Base-by-base conservation (phyloP, 92 coral and sea anemone genomes). In the Micromussa lordhowensis region DNA sequence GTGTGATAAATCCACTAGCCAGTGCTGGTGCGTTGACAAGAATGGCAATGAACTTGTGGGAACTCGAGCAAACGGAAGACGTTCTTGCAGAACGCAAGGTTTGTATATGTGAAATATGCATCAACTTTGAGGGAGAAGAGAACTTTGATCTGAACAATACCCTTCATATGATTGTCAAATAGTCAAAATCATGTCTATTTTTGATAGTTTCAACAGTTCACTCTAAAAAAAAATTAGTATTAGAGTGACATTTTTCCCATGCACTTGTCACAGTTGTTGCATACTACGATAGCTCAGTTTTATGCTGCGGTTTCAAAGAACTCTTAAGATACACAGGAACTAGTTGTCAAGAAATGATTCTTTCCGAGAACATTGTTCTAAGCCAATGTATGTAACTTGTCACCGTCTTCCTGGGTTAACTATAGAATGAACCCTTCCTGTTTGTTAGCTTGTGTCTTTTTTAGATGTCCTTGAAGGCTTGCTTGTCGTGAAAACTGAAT, bases 21-120 rank as follows among this genome's bases (percentile, higher is more conserved):
- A 94, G 91, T 97, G 99, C 76, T 97, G 99, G 99, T 97, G 99
- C 77, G 99, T 97, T 57, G 97, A 97, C 87, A 85, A 89, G 75
- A 88, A 95, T 82, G 99, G 99, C 24, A 95, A 95, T 78, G 96
- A 95, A 87, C 91, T 93, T 80, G 87, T 85, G 9, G 91, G 85
- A 12, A 95, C 99, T 35, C 85, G 95, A 89, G 92, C 71, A 21
- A 83, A 79, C 40, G 99, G 98, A 21, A 94, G 92, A 32, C 92
- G 89, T 22, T 69, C 83, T 32, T 95, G 98, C 36, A 80, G 93
- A 70, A 77, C 98, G n/a, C 94, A 90, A 81, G 93, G 98, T 95
- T 75, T 68, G 93, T 72, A 13, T 59, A 10, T 21, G 38, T 57
- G 28, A 44, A 44, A 55, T 22, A 11, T 68, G 14, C 4, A 17